Evolutionary conservation across 53 echinoderm and acorn worm species (phyloP).

Genomic region (Echinarachnius parma): DNA sequence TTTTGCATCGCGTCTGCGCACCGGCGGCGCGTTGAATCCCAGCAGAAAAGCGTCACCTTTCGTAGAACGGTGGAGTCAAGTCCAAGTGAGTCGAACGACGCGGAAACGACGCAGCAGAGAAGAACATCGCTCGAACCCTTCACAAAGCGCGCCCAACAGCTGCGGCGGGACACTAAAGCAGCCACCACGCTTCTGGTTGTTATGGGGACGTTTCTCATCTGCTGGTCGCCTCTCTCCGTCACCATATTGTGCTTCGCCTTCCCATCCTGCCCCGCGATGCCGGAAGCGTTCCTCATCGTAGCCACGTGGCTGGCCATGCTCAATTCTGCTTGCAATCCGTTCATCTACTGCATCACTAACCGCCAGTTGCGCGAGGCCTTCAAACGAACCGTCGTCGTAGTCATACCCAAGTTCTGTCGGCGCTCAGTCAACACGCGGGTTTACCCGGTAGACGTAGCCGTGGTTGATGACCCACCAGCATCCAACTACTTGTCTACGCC

Average conservation of each 20-base stretch:
- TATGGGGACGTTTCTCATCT: slow-evolving; percentile 77
- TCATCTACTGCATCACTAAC: slow-evolving; percentile 74
- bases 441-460: too few relatives aligned
- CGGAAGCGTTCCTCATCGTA: slow-evolving; percentile 55
- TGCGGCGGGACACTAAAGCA: slow-evolving; percentile 73
- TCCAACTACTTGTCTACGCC: too few relatives aligned
- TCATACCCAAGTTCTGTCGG: background rate
- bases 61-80: too few relatives aligned
- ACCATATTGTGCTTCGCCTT: slow-evolving; percentile 63
- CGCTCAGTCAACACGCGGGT: slow-evolving; percentile 2
- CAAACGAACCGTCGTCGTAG: background rate
- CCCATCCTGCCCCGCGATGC: slow-evolving; percentile 36
- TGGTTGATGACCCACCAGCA: too few relatives aligned
- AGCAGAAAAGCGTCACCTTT: too few relatives aligned
- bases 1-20: slow-evolving; percentile 63
- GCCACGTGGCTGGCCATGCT: slow-evolving; percentile 77
- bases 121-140: background rate
- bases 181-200: slow-evolving; percentile 74
- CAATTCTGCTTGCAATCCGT: slow-evolving; percentile 80
- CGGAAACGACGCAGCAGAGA: background rate
- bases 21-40: slow-evolving; percentile 49
- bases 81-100: background rate
- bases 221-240: slow-evolving; percentile 72
- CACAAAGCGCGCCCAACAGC: slow-evolving; percentile 43
- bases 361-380: slow-evolving; percentile 44